Evolutionary conservation across 2,113 vertebrate genomes (phyloP).

Genomic region (Antigone vipio): DNA sequence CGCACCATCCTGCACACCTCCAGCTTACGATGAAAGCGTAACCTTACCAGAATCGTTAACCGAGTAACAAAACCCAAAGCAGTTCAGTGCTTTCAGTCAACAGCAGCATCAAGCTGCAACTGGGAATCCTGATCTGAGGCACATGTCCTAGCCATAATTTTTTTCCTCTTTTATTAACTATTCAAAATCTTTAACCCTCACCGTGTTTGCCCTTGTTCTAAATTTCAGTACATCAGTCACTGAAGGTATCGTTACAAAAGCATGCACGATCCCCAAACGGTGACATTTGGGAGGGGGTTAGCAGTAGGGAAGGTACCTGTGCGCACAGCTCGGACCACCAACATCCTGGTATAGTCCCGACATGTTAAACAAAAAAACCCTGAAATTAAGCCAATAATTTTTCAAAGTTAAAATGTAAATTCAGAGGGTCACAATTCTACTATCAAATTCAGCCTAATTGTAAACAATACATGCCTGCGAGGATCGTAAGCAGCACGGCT

Average conservation of each 20-base stretch:
- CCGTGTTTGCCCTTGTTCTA: not conserved
- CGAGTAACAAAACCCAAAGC: not conserved
- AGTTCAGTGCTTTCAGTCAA: not conserved
- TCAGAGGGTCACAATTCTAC: not conserved
- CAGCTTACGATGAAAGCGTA: rapidly evolving
- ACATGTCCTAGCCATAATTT: not conserved
- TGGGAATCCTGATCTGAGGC: not conserved
- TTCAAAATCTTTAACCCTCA: not conserved
- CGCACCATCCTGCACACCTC: not conserved
- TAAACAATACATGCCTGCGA: not conserved
- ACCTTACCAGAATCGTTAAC: not conserved
- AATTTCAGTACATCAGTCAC: not conserved
- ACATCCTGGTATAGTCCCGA: not conserved
- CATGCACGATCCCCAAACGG: rapidly evolving
- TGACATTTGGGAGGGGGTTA: not conserved
- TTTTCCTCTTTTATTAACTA: not conserved
- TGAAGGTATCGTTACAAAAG: not conserved
- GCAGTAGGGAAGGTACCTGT: not conserved
- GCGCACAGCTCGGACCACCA: rapidly evolving
- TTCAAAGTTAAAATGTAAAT: not conserved
- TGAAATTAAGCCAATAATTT: not conserved
- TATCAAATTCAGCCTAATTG: not conserved
- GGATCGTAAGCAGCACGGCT: not conserved
- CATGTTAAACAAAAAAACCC: not conserved
- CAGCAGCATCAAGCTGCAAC: not conserved